Evolutionary conservation across 2,888 invertebrate species (phyloP), one percentile per base, ranked within the genome.

Genomic region (Lycaena phlaeas): DNA sequence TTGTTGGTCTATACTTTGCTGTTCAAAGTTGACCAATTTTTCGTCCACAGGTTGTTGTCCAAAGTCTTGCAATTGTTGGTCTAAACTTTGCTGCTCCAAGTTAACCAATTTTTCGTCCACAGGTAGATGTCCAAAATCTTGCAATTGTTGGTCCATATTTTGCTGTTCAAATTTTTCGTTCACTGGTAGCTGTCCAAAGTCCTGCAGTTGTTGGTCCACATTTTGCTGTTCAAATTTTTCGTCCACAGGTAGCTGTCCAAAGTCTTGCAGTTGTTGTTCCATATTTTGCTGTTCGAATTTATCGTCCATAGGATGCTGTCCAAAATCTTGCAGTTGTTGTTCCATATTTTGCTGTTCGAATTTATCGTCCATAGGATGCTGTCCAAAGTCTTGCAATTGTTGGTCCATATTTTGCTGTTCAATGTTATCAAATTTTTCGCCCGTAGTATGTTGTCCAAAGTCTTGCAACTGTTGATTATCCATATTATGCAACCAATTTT

Each of bases 381-480:
- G 14, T 14, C 14, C 10, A 10, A 25, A 26, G 14, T 42, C 18
- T 41, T 44, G 17, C 27, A 41, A 40, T 36, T 54, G 51, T 45
- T 51, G 56, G 4, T 52, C 48, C 22, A 40, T 18, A 29, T 43
- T 48, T 40, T 54, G 38, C 22, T 36, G 41, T 25, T 42, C 42
- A 41, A 27, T 22, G 17, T 41, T n/a, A 25, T 42, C 44, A 22
- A 31, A 39, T 37, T 14, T 37, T 14, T 27, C 28, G 30, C 17
- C 30, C 5, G 30, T 30, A 15, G 9, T 30, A 1, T 1, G 4
- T 1, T 30, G 4, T 4, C 43, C 46, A 38, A 54, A 46, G 11
- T 52, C 50, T 37, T 50, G 48, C 29, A 45, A 40, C 37, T 54
- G 52, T 45, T 51, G 56, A 26, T n/a, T n/a, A n/a, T 46, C 43